These are phyloP conservation scores for Chrysolina oricalcia DNA, from an alignment of 2,888 invertebrate species.

Conservation along the genomic window DNA sequence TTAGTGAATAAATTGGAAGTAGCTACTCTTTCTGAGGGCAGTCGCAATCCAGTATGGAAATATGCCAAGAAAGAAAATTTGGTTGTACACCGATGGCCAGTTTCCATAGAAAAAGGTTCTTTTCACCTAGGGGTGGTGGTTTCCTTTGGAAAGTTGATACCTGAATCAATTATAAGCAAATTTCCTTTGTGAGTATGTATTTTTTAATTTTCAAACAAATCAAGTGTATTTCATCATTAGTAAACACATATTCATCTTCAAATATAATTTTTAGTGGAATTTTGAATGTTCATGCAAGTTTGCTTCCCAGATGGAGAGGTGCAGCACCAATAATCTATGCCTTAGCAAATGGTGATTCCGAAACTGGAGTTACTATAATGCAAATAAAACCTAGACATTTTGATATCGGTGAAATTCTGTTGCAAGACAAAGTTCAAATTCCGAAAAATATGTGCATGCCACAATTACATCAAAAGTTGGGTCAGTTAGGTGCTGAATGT, in stretches of 20 bases:
- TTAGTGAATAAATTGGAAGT: slow-evolving; percentile 78
- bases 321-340: slow-evolving; percentile 93
- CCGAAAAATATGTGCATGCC: slow-evolving; percentile 77
- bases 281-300: slow-evolving; percentile 94
- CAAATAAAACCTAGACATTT: slow-evolving; percentile 87
- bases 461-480: slow-evolving; percentile 78
- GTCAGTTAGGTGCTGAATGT: slow-evolving; percentile 80
- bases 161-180: slow-evolving; percentile 80
- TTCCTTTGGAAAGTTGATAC: slow-evolving; percentile 95
- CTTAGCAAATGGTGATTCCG: slow-evolving; percentile 85
- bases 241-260: neutral
- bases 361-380: slow-evolving; percentile 92
- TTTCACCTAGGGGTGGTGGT: slow-evolving; percentile 93
- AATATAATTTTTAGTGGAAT: slow-evolving; percentile 80
- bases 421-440: slow-evolving; percentile 76
- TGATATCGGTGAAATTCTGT: slow-evolving; percentile 84
- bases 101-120: slow-evolving; percentile 67
- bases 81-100: slow-evolving; percentile 71
- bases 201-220: neutral
- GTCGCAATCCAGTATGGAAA: slow-evolving; percentile 78
- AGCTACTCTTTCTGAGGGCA: slow-evolving; percentile 80
- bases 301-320: slow-evolving; percentile 94
- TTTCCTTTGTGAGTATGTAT: slow-evolving; percentile 85
- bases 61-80: slow-evolving; percentile 80
- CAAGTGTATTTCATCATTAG: too few species aligned